Conservation (phyloP, 2,888 invertebrate genomes). For the Fabriciana adippe region DNA sequence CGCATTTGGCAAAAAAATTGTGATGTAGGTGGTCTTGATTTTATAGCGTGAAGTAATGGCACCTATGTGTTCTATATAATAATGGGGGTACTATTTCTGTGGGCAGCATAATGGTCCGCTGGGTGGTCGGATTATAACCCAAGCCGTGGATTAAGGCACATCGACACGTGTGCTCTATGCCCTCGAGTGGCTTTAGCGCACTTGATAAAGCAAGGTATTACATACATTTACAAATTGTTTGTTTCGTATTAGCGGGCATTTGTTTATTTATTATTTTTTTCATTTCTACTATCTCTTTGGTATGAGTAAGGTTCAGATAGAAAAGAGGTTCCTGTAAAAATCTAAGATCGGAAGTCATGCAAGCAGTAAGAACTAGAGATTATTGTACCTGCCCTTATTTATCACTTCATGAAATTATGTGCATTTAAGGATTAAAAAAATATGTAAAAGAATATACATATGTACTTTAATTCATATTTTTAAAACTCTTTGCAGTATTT, state of each 20-base stretch:
- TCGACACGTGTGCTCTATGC: slow-evolving; percentile 76
- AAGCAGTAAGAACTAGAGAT: too few species aligned
- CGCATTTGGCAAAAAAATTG: slow-evolving; percentile 59
- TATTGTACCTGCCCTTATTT: too few species aligned
- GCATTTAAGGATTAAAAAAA: too few species aligned
- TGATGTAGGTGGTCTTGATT: slow-evolving; percentile 75
- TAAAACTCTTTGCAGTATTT: too few species aligned
- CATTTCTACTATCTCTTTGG: neutral
- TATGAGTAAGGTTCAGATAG: too few species aligned
- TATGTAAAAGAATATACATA: too few species aligned
- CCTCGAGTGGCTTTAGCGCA: slow-evolving; percentile 67
- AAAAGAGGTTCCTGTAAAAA: too few species aligned
- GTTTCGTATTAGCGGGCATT: neutral
- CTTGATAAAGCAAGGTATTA: slow-evolving; percentile 10
- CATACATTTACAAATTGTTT: slow-evolving; percentile 8
- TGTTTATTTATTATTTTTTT: neutral
- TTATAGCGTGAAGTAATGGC: slow-evolving; percentile 73
- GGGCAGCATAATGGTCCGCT: slow-evolving; percentile 67
- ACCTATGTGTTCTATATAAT: slow-evolving; percentile 73
- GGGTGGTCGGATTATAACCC: slow-evolving; percentile 78
- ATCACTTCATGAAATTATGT: too few species aligned
- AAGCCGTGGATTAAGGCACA: slow-evolving; percentile 73
- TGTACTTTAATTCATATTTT: too few species aligned
- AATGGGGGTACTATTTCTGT: slow-evolving; percentile 71
- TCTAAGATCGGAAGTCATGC: too few species aligned